These are phyloP conservation scores for Delia radicum DNA, from an alignment of 1,140 invertebrate species.

Conservation along the genomic window DNA sequence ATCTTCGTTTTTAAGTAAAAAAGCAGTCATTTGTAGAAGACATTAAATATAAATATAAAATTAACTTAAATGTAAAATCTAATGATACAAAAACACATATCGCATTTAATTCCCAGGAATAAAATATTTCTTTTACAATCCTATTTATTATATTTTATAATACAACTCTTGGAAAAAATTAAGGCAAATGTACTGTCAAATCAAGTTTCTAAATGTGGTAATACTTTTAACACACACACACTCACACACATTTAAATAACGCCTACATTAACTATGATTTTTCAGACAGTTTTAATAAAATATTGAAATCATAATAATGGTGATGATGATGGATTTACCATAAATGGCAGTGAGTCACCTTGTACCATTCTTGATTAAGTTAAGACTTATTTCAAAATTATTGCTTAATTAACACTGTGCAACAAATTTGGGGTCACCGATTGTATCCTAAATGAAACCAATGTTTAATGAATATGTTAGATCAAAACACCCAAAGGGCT, in stretches of 20 bases:
- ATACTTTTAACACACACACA: background rate
- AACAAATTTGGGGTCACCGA: no score
- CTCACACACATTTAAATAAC: background rate
- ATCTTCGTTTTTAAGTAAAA: no score
- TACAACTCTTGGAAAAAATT: background rate
- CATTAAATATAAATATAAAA: no score
- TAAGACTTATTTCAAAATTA: background rate
- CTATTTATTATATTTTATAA: background rate
- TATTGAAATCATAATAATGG: background rate
- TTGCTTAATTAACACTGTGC: no score
- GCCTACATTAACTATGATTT: background rate
- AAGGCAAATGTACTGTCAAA: no score
- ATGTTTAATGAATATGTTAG: background rate
- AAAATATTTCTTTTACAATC: background rate
- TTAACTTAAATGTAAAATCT: no score
- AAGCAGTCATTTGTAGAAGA: no score
- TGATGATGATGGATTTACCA: constrained; percentile 16
- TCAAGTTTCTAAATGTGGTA: constrained; percentile 17
- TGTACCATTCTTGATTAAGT: constrained; percentile 14
- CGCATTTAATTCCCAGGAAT: background rate
- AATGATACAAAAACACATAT: no score
- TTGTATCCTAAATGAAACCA: no score
- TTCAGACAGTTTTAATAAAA: background rate
- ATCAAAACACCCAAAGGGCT: background rate
- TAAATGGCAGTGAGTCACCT: constrained; percentile 21